Evolutionary conservation across 2,888 invertebrate species (phyloP), one percentile per base, ranked within the genome.

Genomic region (Ophion slaviceki): DNA sequence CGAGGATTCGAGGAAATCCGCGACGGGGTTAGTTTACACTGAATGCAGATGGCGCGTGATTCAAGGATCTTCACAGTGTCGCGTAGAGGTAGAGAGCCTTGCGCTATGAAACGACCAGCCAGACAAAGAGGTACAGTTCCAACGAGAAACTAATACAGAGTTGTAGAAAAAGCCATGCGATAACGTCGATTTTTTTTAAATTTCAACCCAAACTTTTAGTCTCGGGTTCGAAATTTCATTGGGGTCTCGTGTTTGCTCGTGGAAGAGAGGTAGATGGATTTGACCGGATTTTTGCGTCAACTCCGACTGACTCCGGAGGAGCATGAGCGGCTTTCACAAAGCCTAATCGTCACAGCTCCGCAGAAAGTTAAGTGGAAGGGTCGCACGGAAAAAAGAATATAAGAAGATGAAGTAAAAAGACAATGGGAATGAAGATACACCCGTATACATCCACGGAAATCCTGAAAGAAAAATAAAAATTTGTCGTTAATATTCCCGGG

Each of bases 21-120:
- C 57, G 8, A 7, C 45, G 62, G 20, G 24, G 57, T 32, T 71
- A 68, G 70, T 53, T 67, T 20, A 40, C 11, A 20, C 45, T 70
- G 77, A 40, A 77, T 10, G 78, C 87, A 83, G 83, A 87, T 87
- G 87, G 83, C 85, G 80, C 87, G 77, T 64, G 47, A 68, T 14
- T 87, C 87, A 36, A 77, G 67, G 66, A 76, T 82, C 71, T 82
- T 75, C 59, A 59, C 32, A 24, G 71, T 85, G 71, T 62, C 83
- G 17, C 53, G 78, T 64, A 87, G 77, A 75, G 68, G 57, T 70
- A 67, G 74, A 20, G 59, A 45, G 74, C 17, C 66, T 70, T 70
- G 62, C 53, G 59, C 14, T 32, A 61, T 62, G n/a, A 53, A 57
- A 40, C 59, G 36, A 28, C 10, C 68, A 17, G 64, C 70, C 40